A percentile compares a stretch with the other conserved stretches of the same genome.
phyloP scores from a whole-genome alignment of 2,113 vertebrate genomes.

The Paradisaea rubra region DNA sequence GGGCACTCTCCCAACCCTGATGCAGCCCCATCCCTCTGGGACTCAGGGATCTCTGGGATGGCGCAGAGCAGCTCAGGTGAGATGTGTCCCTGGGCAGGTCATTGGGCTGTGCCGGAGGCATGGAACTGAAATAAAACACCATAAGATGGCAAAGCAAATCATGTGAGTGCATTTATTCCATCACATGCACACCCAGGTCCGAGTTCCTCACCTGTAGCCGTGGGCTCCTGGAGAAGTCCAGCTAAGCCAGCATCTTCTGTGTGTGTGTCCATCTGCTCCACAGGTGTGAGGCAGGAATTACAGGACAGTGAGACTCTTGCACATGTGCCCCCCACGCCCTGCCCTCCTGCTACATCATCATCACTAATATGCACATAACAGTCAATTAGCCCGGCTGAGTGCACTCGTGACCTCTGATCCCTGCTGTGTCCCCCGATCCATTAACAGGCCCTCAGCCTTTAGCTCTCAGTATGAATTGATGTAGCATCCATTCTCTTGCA shows the following conservation, averaged over 20 bases:
- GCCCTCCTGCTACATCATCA: neutral
- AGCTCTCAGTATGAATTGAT: slow-evolving; percentile 88
- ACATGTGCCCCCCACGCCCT: neutral
- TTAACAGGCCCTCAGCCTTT: slow-evolving; percentile 75
- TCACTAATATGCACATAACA: slow-evolving; percentile 75
- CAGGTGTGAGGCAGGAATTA: neutral
- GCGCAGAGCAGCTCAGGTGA: neutral
- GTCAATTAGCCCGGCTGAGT: slow-evolving; percentile 86
- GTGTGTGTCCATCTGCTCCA: neutral
- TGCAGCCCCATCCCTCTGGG: neutral
- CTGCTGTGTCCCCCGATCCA: slow-evolving; percentile 87
- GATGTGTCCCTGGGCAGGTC: neutral
- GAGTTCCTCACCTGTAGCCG: rapidly evolving
- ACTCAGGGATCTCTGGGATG: rapidly evolving
- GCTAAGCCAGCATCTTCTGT: rapidly evolving
- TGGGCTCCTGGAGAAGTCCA: neutral
- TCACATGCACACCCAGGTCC: rapidly evolving
- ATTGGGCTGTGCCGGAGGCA: rapidly evolving
- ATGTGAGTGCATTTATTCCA: neutral
- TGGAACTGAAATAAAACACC: neutral
- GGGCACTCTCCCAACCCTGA: rapidly evolving
- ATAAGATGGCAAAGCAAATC: rapidly evolving
- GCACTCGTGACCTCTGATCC: slow-evolving; percentile 90
- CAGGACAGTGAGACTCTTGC: neutral
- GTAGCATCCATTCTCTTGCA: slow-evolving; percentile 85